phyloP scores from a whole-genome alignment of 2,888 invertebrate species.

The Epsilonema sp. region DNA sequence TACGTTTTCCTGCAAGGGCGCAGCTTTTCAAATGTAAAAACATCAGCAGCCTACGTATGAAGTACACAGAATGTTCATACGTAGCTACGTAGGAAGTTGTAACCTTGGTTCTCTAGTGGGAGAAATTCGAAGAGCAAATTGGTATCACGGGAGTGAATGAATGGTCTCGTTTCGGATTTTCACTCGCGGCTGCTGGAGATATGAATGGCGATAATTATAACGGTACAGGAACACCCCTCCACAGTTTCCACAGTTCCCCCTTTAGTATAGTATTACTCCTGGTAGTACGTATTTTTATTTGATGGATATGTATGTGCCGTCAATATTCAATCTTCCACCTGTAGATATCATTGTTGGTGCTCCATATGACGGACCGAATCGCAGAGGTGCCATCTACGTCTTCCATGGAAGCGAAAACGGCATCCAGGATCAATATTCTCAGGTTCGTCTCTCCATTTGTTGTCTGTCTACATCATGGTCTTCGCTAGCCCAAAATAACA shows the following conservation, averaged over 20 bases:
- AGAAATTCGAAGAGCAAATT: too few species aligned
- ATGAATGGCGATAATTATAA: conserved; percentile 77
- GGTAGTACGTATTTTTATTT: background rate
- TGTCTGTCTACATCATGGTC: too few species aligned
- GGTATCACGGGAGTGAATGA: conserved; percentile 62
- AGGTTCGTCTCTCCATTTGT: conserved; percentile 15
- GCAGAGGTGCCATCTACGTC: conserved; percentile 72
- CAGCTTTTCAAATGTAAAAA: too few species aligned
- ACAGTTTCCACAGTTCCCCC: background rate
- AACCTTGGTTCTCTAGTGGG: too few species aligned
- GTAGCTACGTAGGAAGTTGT: too few species aligned
- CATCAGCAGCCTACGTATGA: too few species aligned
- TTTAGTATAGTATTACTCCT: too few species aligned
- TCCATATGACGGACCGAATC: conserved; percentile 56
- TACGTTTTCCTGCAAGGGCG: conserved; percentile 69
- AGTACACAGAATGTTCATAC: too few species aligned
- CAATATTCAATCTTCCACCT: conserved; percentile 4
- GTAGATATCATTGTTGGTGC: conserved; percentile 78
- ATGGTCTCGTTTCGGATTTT: conserved; percentile 67
- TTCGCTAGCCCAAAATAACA: too few species aligned
- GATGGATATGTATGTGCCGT: background rate
- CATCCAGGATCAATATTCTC: conserved; percentile 35
- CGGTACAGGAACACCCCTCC: conserved; percentile 37
- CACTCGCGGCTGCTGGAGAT: conserved; percentile 67
- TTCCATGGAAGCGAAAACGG: conserved; percentile 70